A percentile compares a stretch with the other conserved stretches of the same genome.
These are phyloP conservation scores for Cryptoleucopteryx plumbea DNA, from an alignment of 2,113 vertebrate genomes.

Conservation along the genomic window DNA sequence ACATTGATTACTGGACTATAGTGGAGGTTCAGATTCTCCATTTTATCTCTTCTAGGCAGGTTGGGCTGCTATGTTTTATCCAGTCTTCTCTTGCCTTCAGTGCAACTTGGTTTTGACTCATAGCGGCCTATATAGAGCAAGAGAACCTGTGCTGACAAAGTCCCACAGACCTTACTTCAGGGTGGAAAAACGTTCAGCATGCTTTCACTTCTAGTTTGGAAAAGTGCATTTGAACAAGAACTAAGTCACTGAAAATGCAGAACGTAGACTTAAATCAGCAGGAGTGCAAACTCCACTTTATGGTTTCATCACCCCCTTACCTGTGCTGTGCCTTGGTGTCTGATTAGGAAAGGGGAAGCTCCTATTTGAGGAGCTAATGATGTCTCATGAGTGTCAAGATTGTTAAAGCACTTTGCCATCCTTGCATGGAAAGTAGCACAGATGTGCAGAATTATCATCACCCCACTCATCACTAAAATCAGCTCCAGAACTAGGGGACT, in stretches of 20 bases:
- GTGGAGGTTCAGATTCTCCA: neutral
- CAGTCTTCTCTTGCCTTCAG: neutral
- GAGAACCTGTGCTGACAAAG: neutral
- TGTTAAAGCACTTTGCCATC: neutral
- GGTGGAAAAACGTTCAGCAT: accelerated
- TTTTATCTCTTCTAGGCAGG: neutral
- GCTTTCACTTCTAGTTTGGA: neutral
- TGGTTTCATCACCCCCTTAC: neutral
- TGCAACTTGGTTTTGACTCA: neutral
- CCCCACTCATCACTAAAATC: neutral
- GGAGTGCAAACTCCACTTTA: neutral
- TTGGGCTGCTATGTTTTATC: neutral
- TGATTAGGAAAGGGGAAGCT: neutral
- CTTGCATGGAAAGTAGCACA: neutral
- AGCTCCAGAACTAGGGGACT: neutral
- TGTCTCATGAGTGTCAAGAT: neutral
- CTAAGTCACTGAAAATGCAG: neutral
- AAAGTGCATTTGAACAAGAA: neutral
- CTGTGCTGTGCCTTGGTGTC: neutral
- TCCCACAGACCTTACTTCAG: neutral
- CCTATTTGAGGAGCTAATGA: neutral
- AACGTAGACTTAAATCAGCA: neutral
- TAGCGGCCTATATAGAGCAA: neutral
- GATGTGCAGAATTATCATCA: neutral
- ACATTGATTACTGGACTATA: neutral